phyloP scores from a whole-genome alignment of 2,113 vertebrate genomes.

The Scortum barcoo region DNA sequence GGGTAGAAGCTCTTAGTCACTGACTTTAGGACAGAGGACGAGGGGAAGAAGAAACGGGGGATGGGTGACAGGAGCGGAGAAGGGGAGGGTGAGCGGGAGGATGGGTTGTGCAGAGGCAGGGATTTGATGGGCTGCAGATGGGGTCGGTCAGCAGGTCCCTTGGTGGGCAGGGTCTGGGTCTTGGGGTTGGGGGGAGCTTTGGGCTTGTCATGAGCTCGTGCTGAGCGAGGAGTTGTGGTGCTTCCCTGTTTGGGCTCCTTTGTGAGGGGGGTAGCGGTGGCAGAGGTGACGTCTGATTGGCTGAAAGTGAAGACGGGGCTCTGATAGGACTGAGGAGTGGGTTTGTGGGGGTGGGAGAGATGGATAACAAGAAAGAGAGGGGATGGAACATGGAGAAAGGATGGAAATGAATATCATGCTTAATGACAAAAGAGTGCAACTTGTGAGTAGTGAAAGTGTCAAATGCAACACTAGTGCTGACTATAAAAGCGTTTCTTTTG shows the following conservation, averaged over 20 bases:
- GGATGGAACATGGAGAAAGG: slow-evolving; percentile 82
- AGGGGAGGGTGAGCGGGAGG: slow-evolving; percentile 85
- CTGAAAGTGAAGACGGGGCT: slow-evolving; percentile 95
- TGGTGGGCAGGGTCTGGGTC: slow-evolving; percentile 93
- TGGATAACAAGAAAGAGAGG: slow-evolving; percentile 80
- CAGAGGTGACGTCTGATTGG: slow-evolving; percentile 86
- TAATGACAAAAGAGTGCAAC: slow-evolving; percentile 74
- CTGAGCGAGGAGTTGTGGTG: slow-evolving; percentile 78
- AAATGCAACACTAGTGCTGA: slow-evolving; percentile 26
- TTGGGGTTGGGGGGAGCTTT: slow-evolving; percentile 84
- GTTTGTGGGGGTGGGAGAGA: slow-evolving; percentile 62
- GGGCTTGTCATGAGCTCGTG: slow-evolving; percentile 82
- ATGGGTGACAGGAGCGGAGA: slow-evolving; percentile 87
- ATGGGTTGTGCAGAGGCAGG: slow-evolving; percentile 87
- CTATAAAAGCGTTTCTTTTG: slow-evolving; percentile 26
- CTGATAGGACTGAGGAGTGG: slow-evolving; percentile 82
- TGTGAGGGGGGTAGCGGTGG: slow-evolving; percentile 78
- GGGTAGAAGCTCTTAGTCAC: slow-evolving; percentile 87
- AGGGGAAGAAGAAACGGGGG: slow-evolving; percentile 88
- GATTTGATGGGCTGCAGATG: slow-evolving; percentile 90
- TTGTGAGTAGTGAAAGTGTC: slow-evolving; percentile 69
- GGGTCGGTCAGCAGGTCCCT: slow-evolving; percentile 85
- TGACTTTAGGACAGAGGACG: slow-evolving; percentile 88
- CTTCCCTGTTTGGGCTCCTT: slow-evolving; percentile 84
- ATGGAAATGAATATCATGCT: slow-evolving; percentile 84